These are phyloP conservation scores for Erythrolamprus reginae DNA, from an alignment of 2,113 vertebrate species.

Conservation along the genomic window DNA sequence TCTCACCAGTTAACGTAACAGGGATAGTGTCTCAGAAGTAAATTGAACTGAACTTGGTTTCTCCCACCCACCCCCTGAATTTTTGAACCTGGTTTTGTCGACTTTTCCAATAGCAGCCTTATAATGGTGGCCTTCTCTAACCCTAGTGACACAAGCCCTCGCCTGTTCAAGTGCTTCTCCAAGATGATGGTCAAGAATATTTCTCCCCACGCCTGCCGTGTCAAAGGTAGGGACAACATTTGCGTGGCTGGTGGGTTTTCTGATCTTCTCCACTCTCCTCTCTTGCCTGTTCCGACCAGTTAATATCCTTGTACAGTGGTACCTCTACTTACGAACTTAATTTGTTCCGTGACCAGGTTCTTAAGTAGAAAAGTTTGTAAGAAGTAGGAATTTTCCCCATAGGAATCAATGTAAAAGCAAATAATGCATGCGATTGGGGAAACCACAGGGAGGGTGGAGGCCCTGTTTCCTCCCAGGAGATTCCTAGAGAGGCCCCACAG, in stretches of 20 bases:
- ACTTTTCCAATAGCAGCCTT: background rate
- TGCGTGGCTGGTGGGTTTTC: background rate
- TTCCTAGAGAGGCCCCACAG: no score
- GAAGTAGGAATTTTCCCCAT: no score
- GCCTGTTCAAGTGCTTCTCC: conserved; percentile 75
- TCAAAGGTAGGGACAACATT: conserved; percentile 72
- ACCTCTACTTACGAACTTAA: no score
- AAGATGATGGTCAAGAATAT: conserved; percentile 79
- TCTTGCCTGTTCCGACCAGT: background rate
- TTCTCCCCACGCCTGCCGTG: conserved; percentile 69
- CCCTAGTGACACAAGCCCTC: conserved; percentile 65
- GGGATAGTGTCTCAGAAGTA: background rate
- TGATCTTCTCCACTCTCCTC: background rate
- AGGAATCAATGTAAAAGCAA: no score
- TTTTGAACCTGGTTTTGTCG: background rate
- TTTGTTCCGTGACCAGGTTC: no score
- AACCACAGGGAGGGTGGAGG: no score
- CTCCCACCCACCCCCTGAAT: background rate
- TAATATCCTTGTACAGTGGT: background rate
- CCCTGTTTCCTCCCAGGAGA: no score
- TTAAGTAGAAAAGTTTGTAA: no score
- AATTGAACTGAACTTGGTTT: no score
- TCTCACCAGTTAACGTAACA: background rate
- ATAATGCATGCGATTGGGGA: no score
- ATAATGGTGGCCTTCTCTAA: conserved; percentile 9